A percentile compares a stretch with the other conserved stretches of the same genome.
phyloP scores from a whole-genome alignment of 2,888 invertebrate genomes.

The Lepidochrysops patricia region DNA sequence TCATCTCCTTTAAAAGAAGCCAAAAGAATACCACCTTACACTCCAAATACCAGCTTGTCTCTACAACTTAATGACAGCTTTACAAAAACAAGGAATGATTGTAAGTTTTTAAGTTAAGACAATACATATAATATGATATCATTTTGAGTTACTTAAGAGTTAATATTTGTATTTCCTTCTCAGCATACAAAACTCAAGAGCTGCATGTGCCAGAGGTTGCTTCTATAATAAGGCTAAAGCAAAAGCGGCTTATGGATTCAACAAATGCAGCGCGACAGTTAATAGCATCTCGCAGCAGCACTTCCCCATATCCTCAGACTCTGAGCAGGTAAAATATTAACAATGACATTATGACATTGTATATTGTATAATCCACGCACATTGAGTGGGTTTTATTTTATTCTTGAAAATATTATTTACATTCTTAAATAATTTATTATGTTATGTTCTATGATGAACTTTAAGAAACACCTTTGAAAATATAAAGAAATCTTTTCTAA shows the following conservation, averaged over 20 bases:
- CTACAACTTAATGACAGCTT: slow-evolving; percentile 20
- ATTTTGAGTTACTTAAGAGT: background rate
- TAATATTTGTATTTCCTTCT: slow-evolving; percentile 21
- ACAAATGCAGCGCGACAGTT: slow-evolving; percentile 77
- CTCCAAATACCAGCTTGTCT: slow-evolving; percentile 26
- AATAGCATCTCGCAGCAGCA: slow-evolving; percentile 70
- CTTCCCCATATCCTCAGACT: slow-evolving; percentile 35
- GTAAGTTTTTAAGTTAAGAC: slow-evolving; percentile 26
- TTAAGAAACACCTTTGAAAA: no score
- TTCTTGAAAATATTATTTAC: background rate
- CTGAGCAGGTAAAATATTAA: slow-evolving; percentile 10
- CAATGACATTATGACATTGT: no score
- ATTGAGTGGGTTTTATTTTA: no score
- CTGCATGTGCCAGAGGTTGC: slow-evolving; percentile 77
- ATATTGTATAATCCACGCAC: no score
- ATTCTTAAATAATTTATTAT: background rate
- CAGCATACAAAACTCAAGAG: slow-evolving; percentile 60
- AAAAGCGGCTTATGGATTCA: slow-evolving; percentile 74
- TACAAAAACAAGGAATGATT: slow-evolving; percentile 21
- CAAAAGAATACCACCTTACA: slow-evolving; percentile 78
- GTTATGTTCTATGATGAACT: no score
- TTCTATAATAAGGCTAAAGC: slow-evolving; percentile 75
- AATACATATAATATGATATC: background rate
- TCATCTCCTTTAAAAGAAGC: slow-evolving; percentile 87
- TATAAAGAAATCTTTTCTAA: no score